phyloP scores from a whole-genome alignment of 2,113 vertebrate genomes.

The Procapra przewalskii region DNA sequence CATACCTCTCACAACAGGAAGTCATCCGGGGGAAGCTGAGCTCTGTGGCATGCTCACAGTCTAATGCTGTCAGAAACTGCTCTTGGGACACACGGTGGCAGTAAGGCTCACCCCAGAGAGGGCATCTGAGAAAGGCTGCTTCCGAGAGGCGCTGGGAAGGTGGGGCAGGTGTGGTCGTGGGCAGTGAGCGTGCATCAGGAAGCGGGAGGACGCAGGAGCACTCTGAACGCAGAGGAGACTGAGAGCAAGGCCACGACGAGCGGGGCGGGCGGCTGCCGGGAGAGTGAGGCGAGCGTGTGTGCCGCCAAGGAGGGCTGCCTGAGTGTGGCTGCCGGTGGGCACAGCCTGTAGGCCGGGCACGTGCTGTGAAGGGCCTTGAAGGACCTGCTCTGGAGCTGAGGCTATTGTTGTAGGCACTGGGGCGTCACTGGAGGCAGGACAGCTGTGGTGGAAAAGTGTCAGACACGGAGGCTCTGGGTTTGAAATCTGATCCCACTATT shows the following conservation, averaged over 20 bases:
- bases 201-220: neutral
- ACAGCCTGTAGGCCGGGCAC: neutral
- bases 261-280: neutral
- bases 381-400: neutral
- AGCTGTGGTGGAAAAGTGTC: neutral
- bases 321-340: neutral
- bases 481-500: neutral
- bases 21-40: neutral
- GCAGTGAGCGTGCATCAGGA: neutral
- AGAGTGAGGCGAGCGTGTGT: neutral
- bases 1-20: conserved; percentile 15
- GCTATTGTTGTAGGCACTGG: neutral
- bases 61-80: neutral
- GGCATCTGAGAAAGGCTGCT: neutral
- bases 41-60: neutral
- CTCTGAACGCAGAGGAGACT: neutral
- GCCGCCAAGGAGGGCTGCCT: neutral
- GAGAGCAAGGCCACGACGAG: neutral
- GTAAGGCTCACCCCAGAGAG: neutral
- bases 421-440: neutral
- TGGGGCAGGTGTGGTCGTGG: neutral
- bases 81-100: neutral
- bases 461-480: neutral
- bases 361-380: neutral
- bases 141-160: neutral